phyloP scores from a whole-genome alignment of 2,797 vertebrate genomes.

The Paedocypris micromegethes region DNA sequence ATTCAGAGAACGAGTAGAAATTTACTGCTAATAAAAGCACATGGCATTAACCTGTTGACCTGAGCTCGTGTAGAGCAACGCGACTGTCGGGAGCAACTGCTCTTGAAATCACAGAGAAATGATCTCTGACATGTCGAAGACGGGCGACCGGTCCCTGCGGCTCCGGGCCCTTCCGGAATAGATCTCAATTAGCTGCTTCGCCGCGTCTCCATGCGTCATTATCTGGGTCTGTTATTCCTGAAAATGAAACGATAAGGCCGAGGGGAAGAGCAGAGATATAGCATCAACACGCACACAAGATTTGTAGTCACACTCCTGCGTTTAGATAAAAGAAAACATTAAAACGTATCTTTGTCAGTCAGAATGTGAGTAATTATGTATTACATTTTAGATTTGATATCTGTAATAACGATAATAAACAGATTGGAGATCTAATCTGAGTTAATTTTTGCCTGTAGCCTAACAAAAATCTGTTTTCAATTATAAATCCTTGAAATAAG shows the following conservation, averaged over 20 bases:
- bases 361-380: no score
- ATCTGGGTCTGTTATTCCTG: slow-evolving; percentile 46
- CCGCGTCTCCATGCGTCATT: slow-evolving; percentile 47
- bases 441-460: no score
- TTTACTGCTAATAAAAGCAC: background rate
- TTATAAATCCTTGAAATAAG: no score
- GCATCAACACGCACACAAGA: slow-evolving; percentile 21
- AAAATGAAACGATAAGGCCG: slow-evolving; percentile 37
- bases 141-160: slow-evolving; percentile 43
- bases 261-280: slow-evolving; percentile 3
- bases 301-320: no score
- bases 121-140: slow-evolving; percentile 46
- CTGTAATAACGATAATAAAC: no score
- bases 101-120: slow-evolving; percentile 37
- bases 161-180: slow-evolving; percentile 40
- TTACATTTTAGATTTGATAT: no score
- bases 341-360: no score
- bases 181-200: slow-evolving; percentile 56
- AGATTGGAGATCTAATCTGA: no score
- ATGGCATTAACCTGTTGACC: slow-evolving; percentile 26
- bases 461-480: no score
- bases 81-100: slow-evolving; percentile 6
- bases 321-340: no score
- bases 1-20: background rate
- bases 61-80: slow-evolving; percentile 22